Evolutionary conservation across 1,140 invertebrate genomes (phyloP), one percentile per base, ranked within the genome.

Genomic region (Muscidifurax raptorellus): DNA sequence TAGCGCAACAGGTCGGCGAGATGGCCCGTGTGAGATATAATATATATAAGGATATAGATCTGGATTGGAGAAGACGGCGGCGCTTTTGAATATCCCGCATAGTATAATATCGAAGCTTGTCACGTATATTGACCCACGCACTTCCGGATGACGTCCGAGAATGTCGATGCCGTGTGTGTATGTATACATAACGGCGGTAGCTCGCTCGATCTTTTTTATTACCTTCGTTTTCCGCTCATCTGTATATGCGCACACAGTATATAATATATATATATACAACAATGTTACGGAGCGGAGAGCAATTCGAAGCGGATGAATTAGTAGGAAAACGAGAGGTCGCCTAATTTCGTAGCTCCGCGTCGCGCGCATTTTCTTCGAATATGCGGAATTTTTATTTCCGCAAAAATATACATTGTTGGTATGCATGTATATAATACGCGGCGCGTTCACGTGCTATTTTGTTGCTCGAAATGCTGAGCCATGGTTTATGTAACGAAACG

Each of bases 401-500:
- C 22, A 59, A 59, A 40, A 22, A 59, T 59, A 47, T 12, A 69
- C 9, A 67, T 69, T 69, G 67, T 69, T 67, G n/a, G 27, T 27
- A 77, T n/a, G 28, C 2, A 13, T 5, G 44, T 77, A 15, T 74
- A 22, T 3, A 32, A n/a, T n/a, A n/a, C n/a, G 5, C 36, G 36
- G 10, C n/a, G 36, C 36, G 22, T 15, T 64, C 22, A 30, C 59
- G 27, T 32, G 44, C 28, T 64, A 12, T 82, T 59, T 28, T 47
- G 36, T 66, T 40, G 44, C 18, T 66, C 18, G 22, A 69, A 82
- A 25, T 67, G 80, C 75, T 80, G 76, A 82, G 74, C 79, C 76
- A 84, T 77, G 28, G 7, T 84, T 86, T 82, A 79, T 32, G 40
- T 85, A 83, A 86, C 36, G 28, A 28, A 74, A n/a, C 71, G 30